Conservation (phyloP, 2,888 invertebrate genomes). For the Cosmia pyralina region DNA sequence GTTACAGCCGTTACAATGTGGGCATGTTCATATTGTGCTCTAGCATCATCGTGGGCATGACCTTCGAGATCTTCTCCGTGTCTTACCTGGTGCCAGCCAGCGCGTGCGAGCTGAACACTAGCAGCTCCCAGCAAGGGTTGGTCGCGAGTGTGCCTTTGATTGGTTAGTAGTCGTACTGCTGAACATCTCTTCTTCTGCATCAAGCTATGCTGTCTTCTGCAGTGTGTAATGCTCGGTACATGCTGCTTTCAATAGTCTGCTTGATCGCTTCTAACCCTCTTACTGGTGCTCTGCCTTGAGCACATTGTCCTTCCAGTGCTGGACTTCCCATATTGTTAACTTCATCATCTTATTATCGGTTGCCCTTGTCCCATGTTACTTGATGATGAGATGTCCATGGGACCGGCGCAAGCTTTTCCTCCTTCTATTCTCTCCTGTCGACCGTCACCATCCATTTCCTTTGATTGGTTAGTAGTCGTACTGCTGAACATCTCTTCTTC, state of each 20-base stretch:
- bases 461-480: no score
- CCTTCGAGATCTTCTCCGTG: conserved; percentile 82
- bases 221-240: neutral
- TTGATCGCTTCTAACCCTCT: neutral
- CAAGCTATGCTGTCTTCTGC: neutral
- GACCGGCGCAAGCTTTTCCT: no score
- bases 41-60: conserved; percentile 79
- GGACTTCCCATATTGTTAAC: no score
- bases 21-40: conserved; percentile 73
- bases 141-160: conserved; percentile 82
- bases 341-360: no score
- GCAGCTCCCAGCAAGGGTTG: conserved; percentile 79
- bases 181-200: neutral
- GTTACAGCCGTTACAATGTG: conserved; percentile 81
- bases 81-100: conserved; percentile 84
- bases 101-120: conserved; percentile 82
- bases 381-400: no score
- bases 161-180: conserved; percentile 67
- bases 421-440: no score
- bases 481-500: no score
- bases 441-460: no score
- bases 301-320: no score
- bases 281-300: neutral
- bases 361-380: no score
- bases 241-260: neutral